phyloP scores from a whole-genome alignment of 2,797 vertebrate species.

The Pteronotus mesoamericanus region DNA sequence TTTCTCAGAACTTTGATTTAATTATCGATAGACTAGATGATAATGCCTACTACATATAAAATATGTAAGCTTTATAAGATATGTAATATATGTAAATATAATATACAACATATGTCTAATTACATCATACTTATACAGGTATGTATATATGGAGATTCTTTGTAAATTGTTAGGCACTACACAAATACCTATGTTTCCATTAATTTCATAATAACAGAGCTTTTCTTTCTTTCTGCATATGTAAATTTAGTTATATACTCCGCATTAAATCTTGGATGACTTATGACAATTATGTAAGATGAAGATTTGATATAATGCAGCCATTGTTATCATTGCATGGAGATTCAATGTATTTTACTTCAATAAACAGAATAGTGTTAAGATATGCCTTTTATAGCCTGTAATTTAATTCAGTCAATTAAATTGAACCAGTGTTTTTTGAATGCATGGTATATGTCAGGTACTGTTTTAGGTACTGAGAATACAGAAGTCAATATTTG shows the following conservation, averaged over 20 bases:
- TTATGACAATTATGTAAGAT: neutral
- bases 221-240: neutral
- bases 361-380: neutral
- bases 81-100: neutral
- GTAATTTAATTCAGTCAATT: neutral
- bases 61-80: neutral
- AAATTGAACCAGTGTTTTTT: neutral
- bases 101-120: neutral
- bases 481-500: neutral
- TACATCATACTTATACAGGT: neutral
- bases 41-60: neutral
- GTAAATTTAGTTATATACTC: neutral
- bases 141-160: neutral
- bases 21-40: neutral
- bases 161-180: neutral
- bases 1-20: neutral
- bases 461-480: neutral
- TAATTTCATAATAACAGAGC: neutral
- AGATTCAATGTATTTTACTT: neutral
- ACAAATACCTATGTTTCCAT: neutral
- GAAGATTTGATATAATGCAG: neutral
- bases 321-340: neutral
- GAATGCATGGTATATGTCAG: neutral
- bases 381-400: neutral
- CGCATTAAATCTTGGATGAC: neutral